phyloP scores from a whole-genome alignment of 2,113 vertebrate species.

The Plectropomus leopardus region DNA sequence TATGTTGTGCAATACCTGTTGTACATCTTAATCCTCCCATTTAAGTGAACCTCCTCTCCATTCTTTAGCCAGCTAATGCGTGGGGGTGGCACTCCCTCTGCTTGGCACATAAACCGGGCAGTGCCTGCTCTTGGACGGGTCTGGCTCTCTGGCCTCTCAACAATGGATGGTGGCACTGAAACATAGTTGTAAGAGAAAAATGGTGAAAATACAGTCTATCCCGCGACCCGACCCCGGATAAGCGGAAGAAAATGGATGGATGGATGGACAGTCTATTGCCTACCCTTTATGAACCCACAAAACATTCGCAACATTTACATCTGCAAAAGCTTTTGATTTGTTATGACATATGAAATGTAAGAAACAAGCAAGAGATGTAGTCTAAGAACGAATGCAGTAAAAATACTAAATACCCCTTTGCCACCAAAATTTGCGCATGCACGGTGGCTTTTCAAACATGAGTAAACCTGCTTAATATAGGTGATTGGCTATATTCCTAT shows the following conservation, averaged over 20 bases:
- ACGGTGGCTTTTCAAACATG: no score
- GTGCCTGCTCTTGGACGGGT: constrained; percentile 96
- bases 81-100: constrained; percentile 92
- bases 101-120: constrained; percentile 95
- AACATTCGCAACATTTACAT: not conserved
- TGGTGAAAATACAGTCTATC: not conserved
- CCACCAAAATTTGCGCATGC: no score
- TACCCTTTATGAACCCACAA: not conserved
- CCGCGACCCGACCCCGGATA: no score
- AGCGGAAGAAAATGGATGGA: no score
- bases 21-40: constrained; percentile 98
- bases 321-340: not conserved
- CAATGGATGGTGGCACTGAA: constrained; percentile 92
- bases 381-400: not conserved
- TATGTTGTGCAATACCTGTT: constrained; percentile 91
- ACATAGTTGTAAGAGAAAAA: constrained; percentile 5
- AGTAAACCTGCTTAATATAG: no score
- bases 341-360: not conserved
- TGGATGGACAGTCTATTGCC: no score
- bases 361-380: not conserved
- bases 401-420: no score
- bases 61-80: constrained; percentile 97
- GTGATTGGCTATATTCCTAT: no score
- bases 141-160: constrained; percentile 95
- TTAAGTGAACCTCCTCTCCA: constrained; percentile 92